Percentiles rank a stretch among this genome's conserved stretches.
These are phyloP conservation scores for Eumeta japonica DNA, from an alignment of 1,140 invertebrate genomes.

Conservation along the genomic window DNA sequence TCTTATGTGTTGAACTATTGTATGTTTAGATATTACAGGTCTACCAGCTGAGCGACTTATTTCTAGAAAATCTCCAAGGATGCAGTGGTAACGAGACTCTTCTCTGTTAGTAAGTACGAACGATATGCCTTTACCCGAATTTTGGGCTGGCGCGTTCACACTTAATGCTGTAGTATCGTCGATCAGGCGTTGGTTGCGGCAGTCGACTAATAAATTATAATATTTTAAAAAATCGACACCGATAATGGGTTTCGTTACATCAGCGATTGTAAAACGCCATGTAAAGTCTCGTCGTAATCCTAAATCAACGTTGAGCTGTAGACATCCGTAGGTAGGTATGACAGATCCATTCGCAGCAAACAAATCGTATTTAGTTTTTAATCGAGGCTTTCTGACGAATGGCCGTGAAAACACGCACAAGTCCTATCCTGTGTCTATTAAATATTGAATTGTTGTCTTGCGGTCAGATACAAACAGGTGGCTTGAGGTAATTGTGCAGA, in stretches of 20 bases:
- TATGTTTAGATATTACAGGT: conserved; percentile 8
- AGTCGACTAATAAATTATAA: conserved; percentile 27
- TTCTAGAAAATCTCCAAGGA: conserved; percentile 14
- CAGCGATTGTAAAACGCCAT: no score
- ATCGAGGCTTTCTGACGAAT: no score
- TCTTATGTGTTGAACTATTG: conserved; percentile 14
- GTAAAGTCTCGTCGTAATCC: conserved; percentile 26
- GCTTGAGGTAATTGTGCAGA: conserved; percentile 13
- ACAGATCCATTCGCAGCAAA: no score
- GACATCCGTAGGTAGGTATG: conserved; percentile 31
- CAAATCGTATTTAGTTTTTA: conserved; percentile 10
- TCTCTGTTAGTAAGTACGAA: no score
- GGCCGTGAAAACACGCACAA: conserved; percentile 20
- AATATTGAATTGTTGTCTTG: conserved; percentile 10
- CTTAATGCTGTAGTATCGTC: conserved; percentile 15
- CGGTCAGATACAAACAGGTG: no score
- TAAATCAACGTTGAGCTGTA: conserved; percentile 21
- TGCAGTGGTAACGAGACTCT: no score
- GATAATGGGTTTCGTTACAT: no score
- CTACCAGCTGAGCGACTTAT: conserved; percentile 17
- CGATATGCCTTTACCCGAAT: no score
- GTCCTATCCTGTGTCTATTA: conserved; percentile 22
- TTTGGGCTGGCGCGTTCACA: no score
- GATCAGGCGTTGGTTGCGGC: conserved; percentile 15
- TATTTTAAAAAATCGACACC: conserved; percentile 38